Base-by-base conservation (phyloP, 2,888 invertebrate species). In the Drosophila suboccidentalis region DNA sequence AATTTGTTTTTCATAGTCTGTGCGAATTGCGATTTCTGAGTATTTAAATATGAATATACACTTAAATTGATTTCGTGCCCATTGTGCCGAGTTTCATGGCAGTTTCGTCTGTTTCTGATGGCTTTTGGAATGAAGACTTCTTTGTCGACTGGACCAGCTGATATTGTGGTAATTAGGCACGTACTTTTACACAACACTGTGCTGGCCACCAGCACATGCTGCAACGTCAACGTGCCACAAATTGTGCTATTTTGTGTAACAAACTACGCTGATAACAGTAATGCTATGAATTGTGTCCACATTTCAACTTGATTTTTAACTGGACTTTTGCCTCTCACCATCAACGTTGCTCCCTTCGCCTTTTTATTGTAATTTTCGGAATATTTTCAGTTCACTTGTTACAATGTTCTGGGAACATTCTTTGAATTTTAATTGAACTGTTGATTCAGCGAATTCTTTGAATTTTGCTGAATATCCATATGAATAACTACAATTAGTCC, bases 101-200 rank as follows among this genome's bases (percentile, higher is more conserved):
- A 22, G 73, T 39, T n/a, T 10, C 41, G 73, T 13, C 55, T 75
- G 65, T 15, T 63, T 70, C 17, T 75, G 80, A 66, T 57, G 44
- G 75, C 26, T 29, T 36, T 22, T 41, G 41, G 17, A 73, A 26
- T 32, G 55, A 59, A 36, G 34, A 51, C 41, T 68, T 26, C 39
- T 51, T 57, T 62, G 60, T 34, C 38, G 54, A 43, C 19, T 41
- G 22, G 49, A 41, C 58, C 78, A 68, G 59, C 78, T 67, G 75
- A 46, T 76, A 64, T 47, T 67, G 74, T 47, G 75, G 75, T 74
- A 74, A 76, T 76, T 76, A 68, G 58, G 75, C 75, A 76, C 78
- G 75, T 76, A 54, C 68, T 39, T 46, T 47, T 43, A 19, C n/a
- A 34, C 34, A 19, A 41, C 22, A 41, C 22, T 26, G 41, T 15